A percentile compares a stretch with the other conserved stretches of the same genome.
phyloP scores from a whole-genome alignment of 2,797 vertebrate species.

The Notolabrus celidotus region DNA sequence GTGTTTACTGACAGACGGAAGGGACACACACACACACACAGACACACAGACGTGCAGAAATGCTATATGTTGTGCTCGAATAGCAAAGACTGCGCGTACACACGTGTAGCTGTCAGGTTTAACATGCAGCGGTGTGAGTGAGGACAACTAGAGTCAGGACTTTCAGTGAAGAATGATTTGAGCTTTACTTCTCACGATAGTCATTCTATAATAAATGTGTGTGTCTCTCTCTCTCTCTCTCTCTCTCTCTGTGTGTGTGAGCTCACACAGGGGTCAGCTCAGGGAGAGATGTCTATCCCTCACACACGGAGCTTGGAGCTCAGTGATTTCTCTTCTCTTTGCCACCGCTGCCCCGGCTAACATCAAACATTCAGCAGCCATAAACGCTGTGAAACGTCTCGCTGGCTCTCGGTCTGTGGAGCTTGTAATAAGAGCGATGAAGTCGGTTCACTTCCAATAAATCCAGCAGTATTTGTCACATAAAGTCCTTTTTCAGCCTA shows the following conservation, averaged over 20 bases:
- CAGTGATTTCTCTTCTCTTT: slow-evolving; percentile 20
- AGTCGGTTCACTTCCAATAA: slow-evolving; percentile 4
- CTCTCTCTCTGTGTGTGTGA: not conserved
- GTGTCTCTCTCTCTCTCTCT: slow-evolving; percentile 6
- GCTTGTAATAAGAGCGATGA: not conserved
- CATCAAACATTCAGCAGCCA: slow-evolving; percentile 36
- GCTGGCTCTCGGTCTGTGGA: slow-evolving; percentile 16
- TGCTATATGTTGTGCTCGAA: too few species aligned
- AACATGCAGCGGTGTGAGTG: slow-evolving; percentile 3
- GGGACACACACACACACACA: slow-evolving; percentile 13
- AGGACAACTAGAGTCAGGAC: slow-evolving; percentile 28
- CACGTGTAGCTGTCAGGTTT: slow-evolving; percentile 1
- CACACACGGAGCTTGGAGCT: slow-evolving; percentile 1
- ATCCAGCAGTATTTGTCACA: slow-evolving; percentile 3
- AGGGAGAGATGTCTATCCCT: slow-evolving; percentile 7
- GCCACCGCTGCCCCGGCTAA: not conserved
- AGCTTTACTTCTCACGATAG: slow-evolving; percentile 19
- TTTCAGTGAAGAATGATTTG: slow-evolving; percentile 54
- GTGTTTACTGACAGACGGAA: slow-evolving; percentile 33
- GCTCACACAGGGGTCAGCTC: slow-evolving; percentile 23
- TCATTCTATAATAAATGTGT: slow-evolving; percentile 34
- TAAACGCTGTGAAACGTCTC: slow-evolving; percentile 30
- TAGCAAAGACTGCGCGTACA: too few species aligned
- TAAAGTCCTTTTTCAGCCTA: not conserved
- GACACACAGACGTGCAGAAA: not conserved